A percentile compares a stretch with the other conserved stretches of the same genome.
phyloP scores from a whole-genome alignment of 2,797 vertebrate species.

The Clarias fuscus region DNA sequence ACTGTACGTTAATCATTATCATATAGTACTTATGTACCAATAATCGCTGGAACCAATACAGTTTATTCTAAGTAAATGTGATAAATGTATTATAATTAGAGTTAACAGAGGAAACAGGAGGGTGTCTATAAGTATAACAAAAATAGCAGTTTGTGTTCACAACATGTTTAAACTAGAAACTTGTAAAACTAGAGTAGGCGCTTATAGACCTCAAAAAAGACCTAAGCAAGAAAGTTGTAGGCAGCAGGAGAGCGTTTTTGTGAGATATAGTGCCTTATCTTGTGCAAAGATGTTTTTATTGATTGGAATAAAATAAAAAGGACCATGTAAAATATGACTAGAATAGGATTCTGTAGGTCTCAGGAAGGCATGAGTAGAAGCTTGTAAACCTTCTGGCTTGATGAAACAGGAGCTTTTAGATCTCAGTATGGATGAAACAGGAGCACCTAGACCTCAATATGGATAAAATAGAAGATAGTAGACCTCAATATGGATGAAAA shows the following conservation, averaged over 20 bases:
- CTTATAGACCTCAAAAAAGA: neutral
- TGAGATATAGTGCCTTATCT: too few relatives aligned
- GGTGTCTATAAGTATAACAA: neutral
- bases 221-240: neutral
- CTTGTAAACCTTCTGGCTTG: neutral
- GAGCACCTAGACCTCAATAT: neutral
- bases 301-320: too few relatives aligned
- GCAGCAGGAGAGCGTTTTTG: too few relatives aligned
- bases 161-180: neutral
- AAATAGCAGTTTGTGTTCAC: neutral
- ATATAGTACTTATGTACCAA: neutral
- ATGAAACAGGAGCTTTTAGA: neutral
- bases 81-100: neutral
- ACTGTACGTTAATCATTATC: neutral
- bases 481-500: neutral
- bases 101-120: neutral
- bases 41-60: neutral
- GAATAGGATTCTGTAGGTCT: neutral
- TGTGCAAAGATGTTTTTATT: too few relatives aligned
- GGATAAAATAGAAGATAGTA: neutral
- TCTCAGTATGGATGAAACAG: neutral
- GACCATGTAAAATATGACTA: neutral
- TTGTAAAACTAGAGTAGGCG: neutral
- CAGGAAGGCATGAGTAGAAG: neutral
- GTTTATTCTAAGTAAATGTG: neutral